A percentile compares a stretch with the other conserved stretches of the same genome.
phyloP scores from a whole-genome alignment of 92 coral and sea anemone genomes.

The Epizoanthus stellaris region DNA sequence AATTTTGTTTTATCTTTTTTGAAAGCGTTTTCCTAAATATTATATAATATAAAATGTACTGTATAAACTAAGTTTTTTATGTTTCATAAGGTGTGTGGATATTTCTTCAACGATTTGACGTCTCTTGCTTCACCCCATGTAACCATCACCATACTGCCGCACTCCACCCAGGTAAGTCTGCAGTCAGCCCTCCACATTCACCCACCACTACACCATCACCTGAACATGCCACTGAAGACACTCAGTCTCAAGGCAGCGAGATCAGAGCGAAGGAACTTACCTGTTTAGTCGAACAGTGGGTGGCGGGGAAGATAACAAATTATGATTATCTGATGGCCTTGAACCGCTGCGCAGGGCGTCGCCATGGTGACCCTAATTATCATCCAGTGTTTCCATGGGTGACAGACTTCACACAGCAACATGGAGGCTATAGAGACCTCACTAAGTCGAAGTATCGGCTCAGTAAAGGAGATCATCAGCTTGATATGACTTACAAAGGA shows the following conservation, averaged over 20 bases:
- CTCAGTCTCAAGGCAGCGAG: slow-evolving; percentile 4
- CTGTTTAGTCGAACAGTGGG: slow-evolving; percentile 81
- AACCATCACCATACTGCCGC: neutral
- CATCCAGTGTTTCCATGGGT: slow-evolving; percentile 97
- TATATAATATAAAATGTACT: too few relatives aligned
- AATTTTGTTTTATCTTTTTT: too few relatives aligned
- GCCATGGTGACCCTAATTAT: slow-evolving; percentile 93
- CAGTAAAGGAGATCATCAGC: slow-evolving; percentile 92
- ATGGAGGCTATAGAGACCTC: slow-evolving; percentile 78
- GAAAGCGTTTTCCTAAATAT: too few relatives aligned
- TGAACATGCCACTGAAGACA: neutral
- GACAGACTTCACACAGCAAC: slow-evolving; percentile 76
- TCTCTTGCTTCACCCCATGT: slow-evolving; percentile 16
- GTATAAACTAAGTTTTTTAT: too few relatives aligned
- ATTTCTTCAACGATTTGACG: slow-evolving; percentile 35
- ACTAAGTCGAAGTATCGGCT: slow-evolving; percentile 88
- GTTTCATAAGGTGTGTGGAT: slow-evolving; percentile 54
- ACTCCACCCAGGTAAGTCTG: neutral
- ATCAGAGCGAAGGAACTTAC: slow-evolving; percentile 58
- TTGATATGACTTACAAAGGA: slow-evolving; percentile 87
- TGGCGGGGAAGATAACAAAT: slow-evolving; percentile 76
- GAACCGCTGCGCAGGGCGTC: slow-evolving; percentile 87
- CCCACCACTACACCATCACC: neutral
- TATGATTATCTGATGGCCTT: slow-evolving; percentile 93
- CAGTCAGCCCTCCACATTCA: neutral